These are phyloP conservation scores for Trachops cirrhosus DNA, from an alignment of 2,797 vertebrate species.

Conservation along the genomic window DNA sequence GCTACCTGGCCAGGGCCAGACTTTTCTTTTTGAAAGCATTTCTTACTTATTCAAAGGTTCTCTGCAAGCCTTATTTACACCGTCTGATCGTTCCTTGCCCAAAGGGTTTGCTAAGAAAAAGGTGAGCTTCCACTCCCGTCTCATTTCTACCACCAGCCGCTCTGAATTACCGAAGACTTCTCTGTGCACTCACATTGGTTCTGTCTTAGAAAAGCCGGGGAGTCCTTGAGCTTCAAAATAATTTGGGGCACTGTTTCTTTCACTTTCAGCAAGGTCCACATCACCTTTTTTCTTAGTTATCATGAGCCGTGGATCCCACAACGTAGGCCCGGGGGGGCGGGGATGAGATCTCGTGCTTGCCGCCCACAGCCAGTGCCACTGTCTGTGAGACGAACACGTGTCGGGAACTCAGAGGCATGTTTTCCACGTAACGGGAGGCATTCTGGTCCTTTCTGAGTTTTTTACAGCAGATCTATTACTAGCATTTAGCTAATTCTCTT, in stretches of 20 bases:
- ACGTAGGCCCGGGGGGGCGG: rapidly evolving
- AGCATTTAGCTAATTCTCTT: neutral
- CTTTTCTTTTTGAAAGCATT: neutral
- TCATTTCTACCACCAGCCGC: neutral
- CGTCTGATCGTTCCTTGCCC: neutral
- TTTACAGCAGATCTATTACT: neutral
- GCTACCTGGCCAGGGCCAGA: neutral
- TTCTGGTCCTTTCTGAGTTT: neutral
- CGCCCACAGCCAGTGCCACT: rapidly evolving
- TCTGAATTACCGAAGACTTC: neutral
- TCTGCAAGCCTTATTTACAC: neutral
- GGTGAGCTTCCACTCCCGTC: neutral
- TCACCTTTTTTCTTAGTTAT: neutral
- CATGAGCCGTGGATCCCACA: rapidly evolving
- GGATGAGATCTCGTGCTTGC: rapidly evolving
- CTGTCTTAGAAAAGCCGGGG: neutral
- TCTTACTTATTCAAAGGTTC: neutral
- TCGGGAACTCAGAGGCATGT: too few species aligned
- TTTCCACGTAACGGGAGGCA: rapidly evolving
- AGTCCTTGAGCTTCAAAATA: neutral
- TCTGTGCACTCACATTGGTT: neutral
- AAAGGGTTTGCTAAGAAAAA: neutral
- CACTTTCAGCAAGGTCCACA: neutral
- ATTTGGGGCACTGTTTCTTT: neutral
- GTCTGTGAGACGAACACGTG: rapidly evolving